Evolutionary conservation across 2,888 invertebrate genomes (phyloP).

Genomic region (Tenthredo livida): DNA sequence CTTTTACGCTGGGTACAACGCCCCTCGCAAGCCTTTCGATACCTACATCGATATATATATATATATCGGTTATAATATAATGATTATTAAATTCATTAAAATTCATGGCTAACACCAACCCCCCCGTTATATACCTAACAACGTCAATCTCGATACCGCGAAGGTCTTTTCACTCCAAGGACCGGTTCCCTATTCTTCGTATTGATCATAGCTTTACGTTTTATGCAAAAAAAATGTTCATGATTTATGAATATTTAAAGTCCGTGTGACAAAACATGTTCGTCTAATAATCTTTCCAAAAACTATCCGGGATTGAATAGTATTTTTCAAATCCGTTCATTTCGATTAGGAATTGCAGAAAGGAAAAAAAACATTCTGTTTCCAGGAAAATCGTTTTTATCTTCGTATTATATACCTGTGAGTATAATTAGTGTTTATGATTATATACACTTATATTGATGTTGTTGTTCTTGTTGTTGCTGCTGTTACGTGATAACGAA

Average conservation of each 20-base stretch:
- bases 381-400: too few species aligned
- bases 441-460: background rate
- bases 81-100: conserved; percentile 9
- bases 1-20: background rate
- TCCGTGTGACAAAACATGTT: too few species aligned
- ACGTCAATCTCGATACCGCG: background rate
- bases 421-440: background rate
- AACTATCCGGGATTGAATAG: too few species aligned
- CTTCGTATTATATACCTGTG: background rate
- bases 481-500: conserved; percentile 14
- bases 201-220: too few species aligned
- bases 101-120: background rate
- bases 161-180: background rate
- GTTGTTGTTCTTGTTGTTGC: background rate
- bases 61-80: background rate
- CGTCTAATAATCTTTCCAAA: too few species aligned
- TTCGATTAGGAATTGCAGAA: too few species aligned
- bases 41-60: background rate
- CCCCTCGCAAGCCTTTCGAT: background rate
- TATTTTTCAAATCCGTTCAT: too few species aligned
- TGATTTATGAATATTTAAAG: too few species aligned
- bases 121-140: background rate
- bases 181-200: too few species aligned
- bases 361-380: too few species aligned
- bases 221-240: too few species aligned